Evolutionary conservation across 1,140 invertebrate genomes (phyloP).

Genomic region (Dysdera silvatica): DNA sequence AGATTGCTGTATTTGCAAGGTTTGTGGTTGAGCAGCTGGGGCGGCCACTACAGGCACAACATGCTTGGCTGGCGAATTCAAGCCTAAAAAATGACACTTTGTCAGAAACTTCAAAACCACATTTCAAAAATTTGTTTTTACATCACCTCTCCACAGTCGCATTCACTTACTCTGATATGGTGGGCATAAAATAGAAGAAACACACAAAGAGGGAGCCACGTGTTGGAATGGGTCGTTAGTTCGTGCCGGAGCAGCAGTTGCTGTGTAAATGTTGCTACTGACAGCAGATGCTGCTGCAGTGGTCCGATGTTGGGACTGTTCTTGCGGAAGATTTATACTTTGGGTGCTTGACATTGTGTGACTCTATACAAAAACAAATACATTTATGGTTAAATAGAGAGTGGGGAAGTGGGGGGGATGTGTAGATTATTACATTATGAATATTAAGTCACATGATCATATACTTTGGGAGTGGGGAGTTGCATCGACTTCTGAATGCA

Average conservation of each 20-base stretch:
- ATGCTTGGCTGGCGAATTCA: conserved; percentile 76
- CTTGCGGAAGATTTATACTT: conserved; percentile 36
- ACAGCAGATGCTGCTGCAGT: conserved; percentile 44
- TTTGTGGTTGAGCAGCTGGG: conserved; percentile 56
- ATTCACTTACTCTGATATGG: conserved; percentile 55
- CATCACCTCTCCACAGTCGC: not conserved
- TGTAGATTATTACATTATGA: no score
- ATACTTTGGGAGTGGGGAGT: no score
- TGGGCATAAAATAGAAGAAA: conserved; percentile 84
- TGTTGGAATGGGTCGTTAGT: conserved; percentile 59
- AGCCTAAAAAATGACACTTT: conserved; percentile 36
- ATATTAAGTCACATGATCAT: no score
- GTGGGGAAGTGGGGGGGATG: no score
- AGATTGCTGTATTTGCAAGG: conserved; percentile 49
- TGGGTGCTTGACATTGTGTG: no score
- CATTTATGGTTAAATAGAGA: no score
- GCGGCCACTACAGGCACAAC: conserved; percentile 70
- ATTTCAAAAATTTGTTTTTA: not conserved
- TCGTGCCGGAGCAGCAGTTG: conserved; percentile 55
- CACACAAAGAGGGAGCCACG: conserved; percentile 57
- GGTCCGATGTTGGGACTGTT: conserved; percentile 34
- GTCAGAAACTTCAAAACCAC: not conserved
- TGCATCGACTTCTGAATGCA: no score
- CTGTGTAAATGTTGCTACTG: conserved; percentile 51
- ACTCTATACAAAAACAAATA: no score